A percentile compares a stretch with the other conserved stretches of the same genome.
phyloP scores from a whole-genome alignment of 2,888 invertebrate genomes.

The Polymixis lichenea region DNA sequence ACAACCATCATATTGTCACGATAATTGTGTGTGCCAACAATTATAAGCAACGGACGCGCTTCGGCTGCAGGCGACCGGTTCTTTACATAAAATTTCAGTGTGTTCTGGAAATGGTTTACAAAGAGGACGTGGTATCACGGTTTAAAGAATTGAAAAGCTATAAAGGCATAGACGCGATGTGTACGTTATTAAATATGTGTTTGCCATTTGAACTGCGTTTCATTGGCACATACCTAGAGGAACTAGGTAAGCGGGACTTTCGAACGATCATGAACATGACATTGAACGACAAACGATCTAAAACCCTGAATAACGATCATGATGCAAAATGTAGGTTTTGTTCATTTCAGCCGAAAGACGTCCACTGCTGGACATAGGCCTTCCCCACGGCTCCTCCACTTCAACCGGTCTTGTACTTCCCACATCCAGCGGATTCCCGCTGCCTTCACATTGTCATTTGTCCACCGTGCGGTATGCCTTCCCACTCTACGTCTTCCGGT shows the following conservation, averaged over 20 bases:
- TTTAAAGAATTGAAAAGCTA: slow-evolving; percentile 99
- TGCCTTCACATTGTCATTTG: no score
- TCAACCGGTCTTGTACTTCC: no score
- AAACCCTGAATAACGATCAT: no score
- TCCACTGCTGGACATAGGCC: no score
- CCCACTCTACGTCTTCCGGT: no score
- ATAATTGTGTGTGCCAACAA: slow-evolving; percentile 85
- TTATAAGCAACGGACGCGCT: slow-evolving; percentile 85
- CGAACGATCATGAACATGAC: no score
- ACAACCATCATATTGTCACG: slow-evolving; percentile 81
- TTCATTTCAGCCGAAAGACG: no score
- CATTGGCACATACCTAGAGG: slow-evolving; percentile 98
- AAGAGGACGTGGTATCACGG: slow-evolving; percentile 99
- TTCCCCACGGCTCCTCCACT: no score
- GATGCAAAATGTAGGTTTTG: no score
- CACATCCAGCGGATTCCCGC: no score
- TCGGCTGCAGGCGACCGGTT: slow-evolving; percentile 89
- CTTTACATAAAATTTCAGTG: slow-evolving; percentile 90
- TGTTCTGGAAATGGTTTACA: slow-evolving; percentile 98
- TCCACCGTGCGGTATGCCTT: no score
- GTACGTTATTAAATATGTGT: slow-evolving; percentile 98
- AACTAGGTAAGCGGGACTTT: slow-evolving; percentile 98
- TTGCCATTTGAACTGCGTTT: slow-evolving; percentile 98
- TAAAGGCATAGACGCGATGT: slow-evolving; percentile 99
- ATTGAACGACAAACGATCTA: no score